These are phyloP conservation scores for Leptinotarsa defecta DNA, from an alignment of 1,140 invertebrate species.

Conservation along the genomic window DNA sequence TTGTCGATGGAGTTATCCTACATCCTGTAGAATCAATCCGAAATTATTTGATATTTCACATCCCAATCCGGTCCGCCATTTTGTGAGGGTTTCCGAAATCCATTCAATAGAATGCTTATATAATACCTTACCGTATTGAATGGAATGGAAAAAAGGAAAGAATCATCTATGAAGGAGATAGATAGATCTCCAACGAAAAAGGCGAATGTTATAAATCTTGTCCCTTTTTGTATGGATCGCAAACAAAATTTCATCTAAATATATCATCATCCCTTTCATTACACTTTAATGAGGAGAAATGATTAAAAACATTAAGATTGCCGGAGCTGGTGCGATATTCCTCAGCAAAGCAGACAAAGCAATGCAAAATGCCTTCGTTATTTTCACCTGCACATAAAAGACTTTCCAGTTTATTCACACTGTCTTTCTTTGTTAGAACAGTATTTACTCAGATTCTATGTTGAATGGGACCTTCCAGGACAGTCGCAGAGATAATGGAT, in stretches of 20 bases:
- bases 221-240: not conserved
- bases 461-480: not conserved
- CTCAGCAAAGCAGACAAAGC: not conserved
- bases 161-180: not conserved
- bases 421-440: not conserved
- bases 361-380: not conserved
- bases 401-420: not conserved
- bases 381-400: not conserved
- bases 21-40: no score
- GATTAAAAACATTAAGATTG: not conserved
- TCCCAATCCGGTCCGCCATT: no score
- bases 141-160: not conserved
- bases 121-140: not conserved
- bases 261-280: not conserved
- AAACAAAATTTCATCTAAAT: conserved; percentile 2
- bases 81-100: no score
- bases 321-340: not conserved
- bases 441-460: not conserved
- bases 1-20: no score
- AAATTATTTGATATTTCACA: no score
- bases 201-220: not conserved
- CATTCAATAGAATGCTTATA: not conserved
- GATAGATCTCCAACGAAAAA: not conserved
- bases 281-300: conserved; percentile 6
- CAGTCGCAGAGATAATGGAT: no score